A percentile compares a stretch with the other conserved stretches of the same genome.
These are phyloP conservation scores for Elgonia sp. DNA, from an alignment of 2,888 invertebrate species.

Conservation along the genomic window DNA sequence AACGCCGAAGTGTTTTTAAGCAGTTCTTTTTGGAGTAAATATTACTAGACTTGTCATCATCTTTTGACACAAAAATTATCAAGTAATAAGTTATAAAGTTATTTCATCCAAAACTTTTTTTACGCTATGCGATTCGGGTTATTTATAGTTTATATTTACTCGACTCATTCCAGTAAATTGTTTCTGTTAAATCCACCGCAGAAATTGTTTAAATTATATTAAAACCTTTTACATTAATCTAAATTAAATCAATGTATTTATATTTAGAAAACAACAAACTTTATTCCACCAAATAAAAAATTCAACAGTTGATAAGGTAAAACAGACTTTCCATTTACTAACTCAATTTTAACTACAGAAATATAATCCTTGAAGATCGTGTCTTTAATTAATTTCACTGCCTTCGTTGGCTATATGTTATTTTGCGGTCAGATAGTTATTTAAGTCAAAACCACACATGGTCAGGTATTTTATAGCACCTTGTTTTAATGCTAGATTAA, in stretches of 20 bases:
- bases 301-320: not conserved
- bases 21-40: slow-evolving; percentile 2
- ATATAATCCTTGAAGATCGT: slow-evolving; percentile 17
- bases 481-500: slow-evolving; percentile 54
- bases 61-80: slow-evolving; percentile 17
- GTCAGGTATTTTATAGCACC: slow-evolving; percentile 30
- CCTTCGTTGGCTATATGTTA: slow-evolving; percentile 26
- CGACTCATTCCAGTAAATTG: no score
- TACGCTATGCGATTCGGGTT: not conserved
- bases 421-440: slow-evolving; percentile 60
- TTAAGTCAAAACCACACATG: slow-evolving; percentile 49
- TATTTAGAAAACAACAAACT: no score
- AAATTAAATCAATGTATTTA: no score
- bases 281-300: no score
- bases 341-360: not conserved
- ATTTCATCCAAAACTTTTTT: not conserved
- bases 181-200: no score
- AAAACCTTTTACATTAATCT: no score
- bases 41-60: slow-evolving; percentile 18
- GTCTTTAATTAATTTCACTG: slow-evolving; percentile 50
- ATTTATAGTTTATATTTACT: not conserved
- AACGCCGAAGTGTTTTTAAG: slow-evolving; percentile 15
- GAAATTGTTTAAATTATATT: no score
- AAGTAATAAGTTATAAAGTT: not conserved
- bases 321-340: not conserved